phyloP scores from a whole-genome alignment of 92 coral and sea anemone species.

The Palythoa heliodiscus region DNA sequence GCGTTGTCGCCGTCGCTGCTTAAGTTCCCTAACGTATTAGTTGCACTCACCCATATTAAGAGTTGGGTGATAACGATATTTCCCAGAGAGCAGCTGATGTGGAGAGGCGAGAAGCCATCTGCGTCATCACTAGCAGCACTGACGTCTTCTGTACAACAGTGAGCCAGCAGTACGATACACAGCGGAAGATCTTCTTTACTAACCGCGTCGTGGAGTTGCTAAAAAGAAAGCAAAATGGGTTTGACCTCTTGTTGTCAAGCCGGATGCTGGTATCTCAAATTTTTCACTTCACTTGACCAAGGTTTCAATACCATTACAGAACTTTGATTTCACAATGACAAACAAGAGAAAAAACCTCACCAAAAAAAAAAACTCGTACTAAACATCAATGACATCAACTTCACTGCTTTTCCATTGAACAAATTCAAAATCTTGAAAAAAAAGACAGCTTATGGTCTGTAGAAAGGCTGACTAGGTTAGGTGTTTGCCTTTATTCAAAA shows the following conservation, averaged over 20 bases:
- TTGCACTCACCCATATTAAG: conserved; percentile 88
- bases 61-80: conserved; percentile 92
- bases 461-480: too few relatives aligned
- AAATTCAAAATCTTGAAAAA: neutral
- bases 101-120: conserved; percentile 76
- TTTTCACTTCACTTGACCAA: neutral
- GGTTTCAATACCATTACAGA: neutral
- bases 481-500: too few relatives aligned
- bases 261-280: too few relatives aligned
- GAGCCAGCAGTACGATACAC: conserved; percentile 84
- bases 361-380: too few relatives aligned
- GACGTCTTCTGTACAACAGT: conserved; percentile 83
- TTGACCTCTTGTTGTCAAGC: neutral
- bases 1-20: too few relatives aligned
- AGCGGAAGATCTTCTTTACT: conserved; percentile 80
- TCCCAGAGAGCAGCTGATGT: conserved; percentile 84
- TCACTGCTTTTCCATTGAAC: too few relatives aligned
- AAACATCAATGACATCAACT: too few relatives aligned
- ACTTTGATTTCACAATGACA: neutral
- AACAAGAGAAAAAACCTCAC: neutral
- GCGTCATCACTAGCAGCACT: conserved; percentile 80
- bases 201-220: conserved; percentile 95
- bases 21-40: neutral
- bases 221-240: neutral
- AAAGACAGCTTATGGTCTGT: neutral